phyloP scores from a whole-genome alignment of 1,140 invertebrate genomes.

The Panagrolaimus sp. region DNA sequence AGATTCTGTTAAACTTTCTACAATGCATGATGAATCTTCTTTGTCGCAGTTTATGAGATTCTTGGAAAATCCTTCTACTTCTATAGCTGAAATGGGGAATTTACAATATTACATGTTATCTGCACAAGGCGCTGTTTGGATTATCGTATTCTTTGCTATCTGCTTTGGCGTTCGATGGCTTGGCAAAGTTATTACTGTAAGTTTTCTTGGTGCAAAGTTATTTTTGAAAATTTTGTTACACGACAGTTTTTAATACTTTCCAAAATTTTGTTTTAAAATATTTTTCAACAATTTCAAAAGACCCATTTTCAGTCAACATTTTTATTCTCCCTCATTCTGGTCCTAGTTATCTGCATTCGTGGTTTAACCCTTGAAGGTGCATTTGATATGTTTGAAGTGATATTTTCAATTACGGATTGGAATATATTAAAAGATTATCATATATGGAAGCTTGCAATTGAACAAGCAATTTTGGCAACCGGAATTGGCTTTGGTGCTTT shows the following conservation, averaged over 20 bases:
- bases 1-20: constrained; percentile 25
- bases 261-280: too few relatives aligned
- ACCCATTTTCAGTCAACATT: too few relatives aligned
- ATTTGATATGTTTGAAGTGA: constrained; percentile 6
- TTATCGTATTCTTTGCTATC: constrained; percentile 47
- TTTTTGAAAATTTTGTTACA: neutral
- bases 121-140: constrained; percentile 51
- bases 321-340: constrained; percentile 16
- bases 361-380: constrained; percentile 2
- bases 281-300: too few relatives aligned
- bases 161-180: constrained; percentile 57
- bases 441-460: constrained; percentile 53
- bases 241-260: too few relatives aligned
- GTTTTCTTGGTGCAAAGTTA: constrained; percentile 12
- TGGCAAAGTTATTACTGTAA: constrained; percentile 43
- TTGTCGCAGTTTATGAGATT: constrained; percentile 31
- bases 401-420: constrained; percentile 43
- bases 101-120: constrained; percentile 46
- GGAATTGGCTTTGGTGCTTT: constrained; percentile 58
- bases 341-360: constrained; percentile 8
- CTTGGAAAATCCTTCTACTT: constrained; percentile 43
- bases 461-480: constrained; percentile 54
- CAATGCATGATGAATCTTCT: constrained; percentile 45
- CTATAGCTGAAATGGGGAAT: constrained; percentile 49
- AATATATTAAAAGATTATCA: constrained; percentile 47